Base-by-base conservation (phyloP, 2,797 vertebrate genomes). In the Semaprochilodus insignis region DNA sequence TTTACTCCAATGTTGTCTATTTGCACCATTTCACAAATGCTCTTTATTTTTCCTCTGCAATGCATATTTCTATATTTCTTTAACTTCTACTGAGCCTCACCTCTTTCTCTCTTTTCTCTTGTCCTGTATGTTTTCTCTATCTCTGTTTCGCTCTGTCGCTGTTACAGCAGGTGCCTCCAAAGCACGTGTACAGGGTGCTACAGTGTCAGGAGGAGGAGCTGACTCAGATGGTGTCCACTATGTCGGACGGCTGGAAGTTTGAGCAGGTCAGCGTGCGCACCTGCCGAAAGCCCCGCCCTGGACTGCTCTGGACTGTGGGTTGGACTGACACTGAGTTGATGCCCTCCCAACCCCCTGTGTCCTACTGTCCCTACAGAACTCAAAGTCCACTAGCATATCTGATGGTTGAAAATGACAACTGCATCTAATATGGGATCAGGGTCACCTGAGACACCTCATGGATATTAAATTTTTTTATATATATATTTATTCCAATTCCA, bases 141-240 rank as follows among this genome's bases (percentile, higher is more conserved):
- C 77, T 6, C 25, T 80, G 17, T 65, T 10, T 77, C 11, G 57
- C 66, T 55, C 31, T 63, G 36, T 74, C 52, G 25, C 17, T 78
- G 69, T 72, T 77, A 81, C 89, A 94, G 92, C 95, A 99, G 96
- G 96, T 96, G 83, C 97, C 98, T 62, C 97, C 97, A 80, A 97
- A 97, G 88, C 96, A 97, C 0, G 96, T 97, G 83, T 97, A 97
- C 90, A 94, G 96, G 0, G 96, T 97, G 72, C 91, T 97, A 60
- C 96, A 97, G 89, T 97, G 96, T 85, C 97, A 99, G 92, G 98
- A 99, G 88, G 97, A 99, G 87, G 98, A 99, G 88, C 93, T 99
- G 86, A 99, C 98, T 2, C 98, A 99, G 94, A 99, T 99, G 98
- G 97, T 99, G 84, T 99, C 98, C 91, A 99, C 98, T 4, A 99